These are phyloP conservation scores for Drosophila anomalata DNA, from an alignment of 2,888 invertebrate genomes.

Conservation along the genomic window DNA sequence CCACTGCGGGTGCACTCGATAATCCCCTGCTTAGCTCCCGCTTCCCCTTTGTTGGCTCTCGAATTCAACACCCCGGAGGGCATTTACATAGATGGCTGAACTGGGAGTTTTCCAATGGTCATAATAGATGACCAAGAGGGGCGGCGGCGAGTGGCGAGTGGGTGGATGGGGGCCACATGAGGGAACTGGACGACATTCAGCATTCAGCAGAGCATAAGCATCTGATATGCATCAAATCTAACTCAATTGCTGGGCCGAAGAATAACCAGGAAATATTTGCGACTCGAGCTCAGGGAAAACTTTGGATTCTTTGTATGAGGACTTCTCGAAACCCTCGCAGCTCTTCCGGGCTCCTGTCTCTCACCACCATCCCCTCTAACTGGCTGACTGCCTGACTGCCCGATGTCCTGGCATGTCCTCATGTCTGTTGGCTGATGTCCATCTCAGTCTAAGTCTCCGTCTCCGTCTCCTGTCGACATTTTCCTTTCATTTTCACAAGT, in stretches of 20 bases:
- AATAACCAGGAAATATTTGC: constrained; percentile 75
- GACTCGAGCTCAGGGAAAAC: constrained; percentile 59
- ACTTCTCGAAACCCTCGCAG: constrained; percentile 21
- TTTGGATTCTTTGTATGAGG: constrained; percentile 53
- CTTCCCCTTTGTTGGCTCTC: constrained; percentile 1
- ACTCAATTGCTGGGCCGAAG: constrained; percentile 74
- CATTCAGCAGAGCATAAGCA: constrained; percentile 63
- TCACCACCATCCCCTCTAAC: not conserved
- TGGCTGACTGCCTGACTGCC: constrained; percentile 9
- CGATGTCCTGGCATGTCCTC: constrained; percentile 21
- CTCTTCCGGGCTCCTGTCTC: constrained; percentile 3
- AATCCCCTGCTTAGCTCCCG: constrained; percentile 57
- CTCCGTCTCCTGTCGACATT: constrained; percentile 45
- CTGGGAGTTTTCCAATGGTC: constrained; percentile 29
- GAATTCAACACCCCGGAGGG: constrained; percentile 58
- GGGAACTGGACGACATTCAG: constrained; percentile 39
- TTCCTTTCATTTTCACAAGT: constrained; percentile 77
- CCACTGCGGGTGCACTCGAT: constrained; percentile 45
- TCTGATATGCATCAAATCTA: constrained; percentile 78
- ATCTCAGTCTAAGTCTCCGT: constrained; percentile 10
- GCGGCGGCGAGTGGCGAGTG: not conserved
- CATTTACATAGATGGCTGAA: constrained; percentile 63
- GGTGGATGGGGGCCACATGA: not conserved
- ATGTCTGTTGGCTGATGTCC: constrained; percentile 32
- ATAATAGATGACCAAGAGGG: not conserved